phyloP scores from a whole-genome alignment of 1,140 invertebrate genomes.

The Pogonomyrmex barbatus region DNA sequence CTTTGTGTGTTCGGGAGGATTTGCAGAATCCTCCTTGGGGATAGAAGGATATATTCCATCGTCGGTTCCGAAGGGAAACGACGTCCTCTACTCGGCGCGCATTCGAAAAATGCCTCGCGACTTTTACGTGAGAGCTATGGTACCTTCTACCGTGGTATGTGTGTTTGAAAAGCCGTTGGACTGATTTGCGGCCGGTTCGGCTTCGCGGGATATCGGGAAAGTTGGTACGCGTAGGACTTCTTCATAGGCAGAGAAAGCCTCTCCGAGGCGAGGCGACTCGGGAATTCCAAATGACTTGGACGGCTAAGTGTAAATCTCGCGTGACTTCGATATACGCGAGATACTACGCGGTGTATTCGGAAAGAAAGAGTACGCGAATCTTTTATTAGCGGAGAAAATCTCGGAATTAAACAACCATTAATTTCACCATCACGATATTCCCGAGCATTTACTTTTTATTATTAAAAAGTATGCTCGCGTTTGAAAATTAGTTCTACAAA shows the following conservation, averaged over 20 bases:
- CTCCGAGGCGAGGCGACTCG: background rate
- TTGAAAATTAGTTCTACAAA: background rate
- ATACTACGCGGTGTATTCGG: no score
- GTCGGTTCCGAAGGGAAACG: background rate
- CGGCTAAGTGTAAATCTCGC: background rate
- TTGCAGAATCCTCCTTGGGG: background rate
- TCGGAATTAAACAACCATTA: background rate
- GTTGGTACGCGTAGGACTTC: conserved; percentile 22
- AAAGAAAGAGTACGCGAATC: background rate
- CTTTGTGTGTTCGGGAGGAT: conserved; percentile 14
- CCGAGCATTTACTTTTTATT: background rate
- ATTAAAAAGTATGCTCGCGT: background rate
- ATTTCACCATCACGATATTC: background rate
- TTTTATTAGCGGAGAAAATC: background rate
- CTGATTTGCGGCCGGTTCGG: conserved; percentile 23
- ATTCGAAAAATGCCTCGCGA: conserved; percentile 31
- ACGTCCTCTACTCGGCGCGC: background rate
- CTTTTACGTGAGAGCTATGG: conserved; percentile 16
- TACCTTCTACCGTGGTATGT: background rate
- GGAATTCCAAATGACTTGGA: background rate
- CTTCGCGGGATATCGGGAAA: conserved; percentile 14
- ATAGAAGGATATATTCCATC: background rate
- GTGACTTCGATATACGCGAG: background rate
- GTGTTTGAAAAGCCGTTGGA: background rate
- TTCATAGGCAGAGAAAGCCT: background rate